Evolutionary conservation across 2,888 invertebrate species (phyloP), one percentile per base, ranked within the genome.

Genomic region (Salticus scenicus): DNA sequence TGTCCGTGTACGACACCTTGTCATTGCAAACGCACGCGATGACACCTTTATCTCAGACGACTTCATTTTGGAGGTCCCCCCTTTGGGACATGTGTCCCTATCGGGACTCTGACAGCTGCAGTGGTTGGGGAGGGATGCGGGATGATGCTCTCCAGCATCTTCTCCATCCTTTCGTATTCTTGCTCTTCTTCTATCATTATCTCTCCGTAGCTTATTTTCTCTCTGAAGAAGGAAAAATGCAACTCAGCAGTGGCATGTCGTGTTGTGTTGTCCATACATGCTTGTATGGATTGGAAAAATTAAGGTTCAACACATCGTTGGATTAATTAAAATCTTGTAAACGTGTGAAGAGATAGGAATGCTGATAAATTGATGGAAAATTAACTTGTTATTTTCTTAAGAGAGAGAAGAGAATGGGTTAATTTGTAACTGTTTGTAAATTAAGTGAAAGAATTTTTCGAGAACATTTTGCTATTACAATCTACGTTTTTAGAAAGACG

Each of bases 261-360:
- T 69, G 76, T 81, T 69, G 64, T 77, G 83, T 83, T 83, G 83
- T 83, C 66, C 41, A 33, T 77, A 83, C 83, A 83, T 30, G 83
- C 47, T 73, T 83, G 83, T 83, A 71, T 67, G 66, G 77, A 83
- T 77, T 77, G 83, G 83, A 83, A 83, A 83, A 83, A 83, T 83
- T 83, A 83, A 83, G 83, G 83, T 83, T 77, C 67, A 73, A 83
- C 83, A 83, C 51, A 51, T 64, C 73, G 77, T 72, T 17, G 83
- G 83, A 83, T 83, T 83, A 83, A 83, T 83, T 83, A 83, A 83
- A 83, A 83, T 83, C 83, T 64, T 83, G 83, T 83, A 72, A 83
- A 77, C 57, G 77, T 57, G 57, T 24, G 33, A 67, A 72, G 77
- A 72, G 83, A 83, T 83, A 83, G 83, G 83, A 83, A 77, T 83